Evolutionary conservation across 2,888 invertebrate species (phyloP), one percentile per base, ranked within the genome.

Genomic region (Aphelenchoides bicaudatus): DNA sequence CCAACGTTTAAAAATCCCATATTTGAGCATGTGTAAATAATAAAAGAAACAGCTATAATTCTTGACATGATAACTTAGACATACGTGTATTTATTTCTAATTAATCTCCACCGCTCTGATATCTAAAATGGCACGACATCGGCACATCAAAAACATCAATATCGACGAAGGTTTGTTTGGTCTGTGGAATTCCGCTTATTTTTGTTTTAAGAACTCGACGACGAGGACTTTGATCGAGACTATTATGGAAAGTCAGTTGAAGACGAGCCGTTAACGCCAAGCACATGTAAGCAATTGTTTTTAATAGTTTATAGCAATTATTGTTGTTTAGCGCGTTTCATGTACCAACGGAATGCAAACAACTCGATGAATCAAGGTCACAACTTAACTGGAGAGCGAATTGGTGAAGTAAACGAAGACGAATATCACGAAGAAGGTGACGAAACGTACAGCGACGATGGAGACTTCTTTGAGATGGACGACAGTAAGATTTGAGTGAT

Each of bases 71-170:
- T n/a, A n/a, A n/a, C n/a, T n/a, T n/a, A n/a, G n/a, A n/a, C n/a
- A n/a, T n/a, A n/a, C n/a, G n/a, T n/a, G n/a, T n/a, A n/a, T n/a
- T n/a, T n/a, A n/a, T n/a, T n/a, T n/a, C n/a, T n/a, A n/a, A n/a
- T n/a, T n/a, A n/a, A n/a, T n/a, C n/a, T n/a, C n/a, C n/a, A n/a
- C n/a, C n/a, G n/a, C n/a, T n/a, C n/a, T n/a, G n/a, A n/a, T n/a
- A n/a, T n/a, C n/a, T n/a, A n/a, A n/a, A 19, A 74, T 74, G 74
- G 69, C 74, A 2, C 59, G 74, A 23, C 74, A 73, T 39, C 61
- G 74, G 21, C 67, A 62, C 55, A 58, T 73, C 23, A 58, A 68
- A 13, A 74, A 74, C 30, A 55, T 74, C 53, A 65, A 72, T 55
- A 59, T 71, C 30, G 69, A 71, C 27, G 74, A 74, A 49, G 73